Conservation (phyloP, 2,113 vertebrate genomes). For the Antechinus stuartii region DNA sequence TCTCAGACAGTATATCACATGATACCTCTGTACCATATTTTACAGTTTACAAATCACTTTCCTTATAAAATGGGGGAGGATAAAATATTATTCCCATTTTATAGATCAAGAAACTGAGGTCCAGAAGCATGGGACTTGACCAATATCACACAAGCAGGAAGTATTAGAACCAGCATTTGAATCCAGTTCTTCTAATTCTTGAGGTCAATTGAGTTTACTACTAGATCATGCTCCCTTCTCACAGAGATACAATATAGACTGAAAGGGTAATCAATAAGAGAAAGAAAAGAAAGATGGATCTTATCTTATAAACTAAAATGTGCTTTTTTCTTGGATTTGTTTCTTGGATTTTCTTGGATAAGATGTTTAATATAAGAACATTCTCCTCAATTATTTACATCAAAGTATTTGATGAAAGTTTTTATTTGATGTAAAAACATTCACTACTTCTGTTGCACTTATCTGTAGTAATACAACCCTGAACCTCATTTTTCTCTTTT, state of each 20-base stretch:
- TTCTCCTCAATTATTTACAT: background rate
- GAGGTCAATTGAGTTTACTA: background rate
- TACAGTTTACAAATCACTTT: background rate
- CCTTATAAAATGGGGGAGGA: background rate
- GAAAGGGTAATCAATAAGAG: background rate
- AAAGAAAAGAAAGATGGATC: background rate
- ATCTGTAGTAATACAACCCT: background rate
- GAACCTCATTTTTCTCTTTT: background rate
- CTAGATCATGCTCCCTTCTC: background rate
- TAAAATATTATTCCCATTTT: background rate
- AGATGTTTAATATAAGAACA: background rate
- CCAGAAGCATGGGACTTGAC: background rate
- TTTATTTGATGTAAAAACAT: background rate
- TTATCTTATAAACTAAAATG: background rate
- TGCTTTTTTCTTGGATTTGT: background rate
- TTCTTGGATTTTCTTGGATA: too few relatives aligned
- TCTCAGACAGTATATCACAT: background rate
- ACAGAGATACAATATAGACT: background rate
- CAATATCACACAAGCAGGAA: background rate
- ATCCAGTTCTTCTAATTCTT: background rate
- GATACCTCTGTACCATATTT: background rate
- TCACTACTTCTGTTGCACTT: background rate
- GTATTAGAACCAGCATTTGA: background rate
- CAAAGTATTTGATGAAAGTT: background rate
- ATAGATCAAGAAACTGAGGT: background rate